Conservation (phyloP, 2,888 invertebrate genomes). For the Hypomecis atomaria region DNA sequence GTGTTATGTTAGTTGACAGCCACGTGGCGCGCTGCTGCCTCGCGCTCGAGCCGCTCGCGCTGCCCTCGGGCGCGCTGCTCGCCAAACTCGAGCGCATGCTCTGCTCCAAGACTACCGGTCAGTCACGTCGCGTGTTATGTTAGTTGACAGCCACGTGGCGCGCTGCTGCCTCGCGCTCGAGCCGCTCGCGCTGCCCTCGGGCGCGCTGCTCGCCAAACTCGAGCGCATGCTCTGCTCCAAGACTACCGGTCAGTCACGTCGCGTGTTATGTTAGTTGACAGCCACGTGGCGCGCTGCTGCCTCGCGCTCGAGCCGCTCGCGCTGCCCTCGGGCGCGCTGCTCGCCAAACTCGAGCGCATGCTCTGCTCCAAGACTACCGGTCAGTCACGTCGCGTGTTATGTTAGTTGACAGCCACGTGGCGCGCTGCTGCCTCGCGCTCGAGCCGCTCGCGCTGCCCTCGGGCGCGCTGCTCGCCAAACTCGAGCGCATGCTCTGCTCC, state of each 20-base stretch:
- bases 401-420: slow-evolving; percentile 51
- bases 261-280: too few relatives aligned
- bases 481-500: slow-evolving; percentile 88
- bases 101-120: slow-evolving; percentile 59
- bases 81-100: slow-evolving; percentile 88
- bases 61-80: slow-evolving; percentile 92
- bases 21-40: slow-evolving; percentile 80
- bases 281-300: slow-evolving; percentile 79
- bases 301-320: slow-evolving; percentile 92
- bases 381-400: not conserved
- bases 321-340: slow-evolving; percentile 91
- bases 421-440: slow-evolving; percentile 86
- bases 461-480: slow-evolving; percentile 87
- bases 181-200: slow-evolving; percentile 93
- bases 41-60: slow-evolving; percentile 92
- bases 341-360: slow-evolving; percentile 87
- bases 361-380: slow-evolving; percentile 74
- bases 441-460: slow-evolving; percentile 94
- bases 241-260: slow-evolving; percentile 7
- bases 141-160: slow-evolving; percentile 57
- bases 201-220: slow-evolving; percentile 86
- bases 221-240: slow-evolving; percentile 88
- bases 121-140: not conserved
- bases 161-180: slow-evolving; percentile 87
- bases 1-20: too few relatives aligned